Conservation (phyloP, 2,113 vertebrate genomes). For the Oenanthe oenanthe region DNA sequence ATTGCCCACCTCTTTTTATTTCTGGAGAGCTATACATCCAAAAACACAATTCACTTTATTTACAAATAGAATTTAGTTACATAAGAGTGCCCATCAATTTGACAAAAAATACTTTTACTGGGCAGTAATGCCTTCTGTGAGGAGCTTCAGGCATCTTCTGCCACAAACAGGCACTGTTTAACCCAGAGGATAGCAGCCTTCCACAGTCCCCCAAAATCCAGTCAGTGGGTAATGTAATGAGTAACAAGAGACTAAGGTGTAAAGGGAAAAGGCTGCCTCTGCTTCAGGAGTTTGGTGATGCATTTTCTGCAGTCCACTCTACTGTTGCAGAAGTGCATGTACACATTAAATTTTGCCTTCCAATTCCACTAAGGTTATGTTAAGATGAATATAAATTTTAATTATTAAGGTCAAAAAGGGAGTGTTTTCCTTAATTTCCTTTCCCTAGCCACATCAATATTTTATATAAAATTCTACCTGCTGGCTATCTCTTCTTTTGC, state of each 20-base stretch:
- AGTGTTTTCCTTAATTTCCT: not conserved
- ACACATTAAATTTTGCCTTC: not conserved
- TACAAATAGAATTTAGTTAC: not conserved
- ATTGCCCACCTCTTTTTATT: not conserved
- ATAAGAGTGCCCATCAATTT: not conserved
- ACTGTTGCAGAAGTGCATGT: not conserved
- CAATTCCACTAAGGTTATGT: not conserved
- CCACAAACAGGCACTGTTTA: not conserved
- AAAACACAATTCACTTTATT: not conserved
- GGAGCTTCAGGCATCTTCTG: not conserved
- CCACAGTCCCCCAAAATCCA: not conserved
- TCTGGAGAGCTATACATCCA: not conserved
- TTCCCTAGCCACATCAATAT: not conserved
- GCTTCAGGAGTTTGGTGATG: not conserved
- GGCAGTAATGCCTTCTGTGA: not conserved
- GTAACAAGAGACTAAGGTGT: not conserved
- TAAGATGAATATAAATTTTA: not conserved
- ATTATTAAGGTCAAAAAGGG: not conserved
- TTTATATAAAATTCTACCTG: not conserved
- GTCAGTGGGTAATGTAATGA: slow-evolving; percentile 18
- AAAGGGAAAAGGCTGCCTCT: not conserved
- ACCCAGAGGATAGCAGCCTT: not conserved
- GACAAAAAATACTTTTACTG: not conserved
- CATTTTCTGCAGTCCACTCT: not conserved
- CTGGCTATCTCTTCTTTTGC: not conserved